Percentiles rank a stretch among this genome's conserved stretches.
Conservation (phyloP, 2,888 invertebrate species). For the Metalampra italica region DNA sequence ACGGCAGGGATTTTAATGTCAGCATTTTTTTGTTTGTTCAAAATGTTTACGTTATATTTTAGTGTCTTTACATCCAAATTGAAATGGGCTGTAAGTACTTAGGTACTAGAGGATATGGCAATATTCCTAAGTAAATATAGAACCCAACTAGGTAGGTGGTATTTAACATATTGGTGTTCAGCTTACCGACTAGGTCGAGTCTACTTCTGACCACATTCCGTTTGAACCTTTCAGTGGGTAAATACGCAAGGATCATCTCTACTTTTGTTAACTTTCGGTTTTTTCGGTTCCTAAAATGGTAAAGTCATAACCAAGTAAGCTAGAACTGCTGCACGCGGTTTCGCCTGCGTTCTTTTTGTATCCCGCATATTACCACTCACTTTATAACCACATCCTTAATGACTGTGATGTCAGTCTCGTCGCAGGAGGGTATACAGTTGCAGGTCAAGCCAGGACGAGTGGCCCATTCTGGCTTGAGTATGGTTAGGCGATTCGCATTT, state of each 20-base stretch:
- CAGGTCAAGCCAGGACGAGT: constrained; percentile 80
- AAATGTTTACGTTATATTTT: no score
- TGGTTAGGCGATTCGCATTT: constrained; percentile 79
- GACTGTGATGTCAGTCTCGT: constrained; percentile 83
- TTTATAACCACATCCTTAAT: constrained; percentile 72
- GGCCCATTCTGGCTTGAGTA: constrained; percentile 83
- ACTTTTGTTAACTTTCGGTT: constrained; percentile 65
- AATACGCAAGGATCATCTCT: constrained; percentile 74
- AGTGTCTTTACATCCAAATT: no score
- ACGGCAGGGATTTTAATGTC: neutral
- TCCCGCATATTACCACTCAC: constrained; percentile 29
- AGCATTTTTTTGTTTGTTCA: neutral
- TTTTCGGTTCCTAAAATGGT: constrained; percentile 31
- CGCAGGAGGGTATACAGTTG: constrained; percentile 84
- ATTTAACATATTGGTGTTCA: neutral
- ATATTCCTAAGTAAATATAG: no score
- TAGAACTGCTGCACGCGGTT: no score
- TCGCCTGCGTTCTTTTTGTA: no score
- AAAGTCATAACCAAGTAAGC: no score
- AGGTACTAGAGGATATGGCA: no score
- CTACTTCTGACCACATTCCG: constrained; percentile 82
- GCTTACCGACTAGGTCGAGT: constrained; percentile 80
- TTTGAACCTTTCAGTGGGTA: constrained; percentile 81
- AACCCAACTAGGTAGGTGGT: neutral
- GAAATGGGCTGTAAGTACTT: no score